Evolutionary conservation across 2,797 vertebrate genomes (phyloP), one percentile per base, ranked within the genome.

Genomic region (Chelon labrosus): DNA sequence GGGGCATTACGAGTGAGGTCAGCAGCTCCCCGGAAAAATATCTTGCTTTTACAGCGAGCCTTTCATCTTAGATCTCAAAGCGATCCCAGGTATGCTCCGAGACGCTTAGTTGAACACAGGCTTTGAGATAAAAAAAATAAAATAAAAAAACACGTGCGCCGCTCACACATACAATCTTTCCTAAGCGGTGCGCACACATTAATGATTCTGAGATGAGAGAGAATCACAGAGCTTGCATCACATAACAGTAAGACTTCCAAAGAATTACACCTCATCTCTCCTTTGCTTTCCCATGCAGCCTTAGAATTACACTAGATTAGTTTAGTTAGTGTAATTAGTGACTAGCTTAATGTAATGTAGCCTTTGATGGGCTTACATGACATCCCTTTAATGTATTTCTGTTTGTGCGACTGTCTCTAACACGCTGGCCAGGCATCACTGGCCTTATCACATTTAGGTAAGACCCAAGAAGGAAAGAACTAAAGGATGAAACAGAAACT

Each of bases 1-100:
- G 31, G 31, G 60, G 27, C 25, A 42, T 75, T 54, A 65, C 47
- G 35, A 6, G 49, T 39, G 62, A 84, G 78, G 72, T 80, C 64
- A 73, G 42, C 11, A 19, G 31, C 75, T 77, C 49, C 65, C 12
- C 6, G 8, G 50, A 55, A 17, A 52, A 58, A 61, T 46, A 61
- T 19, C 54, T 46, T 35, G 56, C 58, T 69, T 80, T 81, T 52
- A 63, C 54, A 62, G 53, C 44, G 13, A 65, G 65, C 42, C 70
- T 89, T 83, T 86, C 65, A 83, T 81, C 72, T 80, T 65, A 60
- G 19, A 63, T 73, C 77, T 42, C 39, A 14, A 35, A 55, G 65
- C 50, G 38, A 77, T 65, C 70, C 61, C 55, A 58, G 70, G 56
- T 79, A 68, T 56, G 72, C 44, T 60, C 53, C 27, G 47, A 71